These are phyloP conservation scores for Rhinogobio ventralis DNA, from an alignment of 2,797 vertebrate species.

Conservation along the genomic window DNA sequence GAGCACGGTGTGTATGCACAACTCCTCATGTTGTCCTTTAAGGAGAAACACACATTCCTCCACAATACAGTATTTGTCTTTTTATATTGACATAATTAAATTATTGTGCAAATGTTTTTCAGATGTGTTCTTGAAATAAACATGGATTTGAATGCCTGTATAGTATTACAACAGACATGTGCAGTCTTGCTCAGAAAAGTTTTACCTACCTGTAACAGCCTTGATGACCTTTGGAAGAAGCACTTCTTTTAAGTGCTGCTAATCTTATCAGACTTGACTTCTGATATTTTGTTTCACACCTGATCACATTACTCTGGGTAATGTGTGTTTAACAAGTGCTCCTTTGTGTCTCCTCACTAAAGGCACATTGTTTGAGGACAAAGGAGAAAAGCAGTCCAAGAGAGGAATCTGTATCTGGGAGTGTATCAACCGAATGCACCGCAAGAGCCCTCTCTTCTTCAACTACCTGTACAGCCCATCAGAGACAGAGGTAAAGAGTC, in stretches of 20 bases:
- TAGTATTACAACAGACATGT: slow-evolving; percentile 10
- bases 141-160: neutral
- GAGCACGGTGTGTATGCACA: slow-evolving; percentile 90
- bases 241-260: slow-evolving; percentile 28
- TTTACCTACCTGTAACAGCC: slow-evolving; percentile 7
- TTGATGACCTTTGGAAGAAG: neutral
- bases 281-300: slow-evolving; percentile 44
- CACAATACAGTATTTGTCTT: neutral
- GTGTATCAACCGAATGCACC: slow-evolving; percentile 92
- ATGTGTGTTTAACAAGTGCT: slow-evolving; percentile 48
- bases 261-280: slow-evolving; percentile 8
- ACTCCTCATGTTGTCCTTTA: neutral
- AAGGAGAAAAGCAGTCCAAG: slow-evolving; percentile 92
- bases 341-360: slow-evolving; percentile 59
- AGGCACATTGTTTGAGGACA: slow-evolving; percentile 97
- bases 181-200: slow-evolving; percentile 10
- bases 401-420: slow-evolving; percentile 98
- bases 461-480: slow-evolving; percentile 92
- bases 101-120: slow-evolving; percentile 32
- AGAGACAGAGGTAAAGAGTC: slow-evolving; percentile 82
- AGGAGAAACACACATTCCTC: neutral
- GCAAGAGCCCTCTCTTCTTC: slow-evolving; percentile 92
- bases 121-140: slow-evolving; percentile 9
- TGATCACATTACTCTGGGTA: slow-evolving; percentile 45
- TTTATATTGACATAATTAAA: neutral